A percentile compares a stretch with the other conserved stretches of the same genome.
phyloP scores from a whole-genome alignment of 2,113 vertebrate genomes.

The Bolborhynchus lineola region DNA sequence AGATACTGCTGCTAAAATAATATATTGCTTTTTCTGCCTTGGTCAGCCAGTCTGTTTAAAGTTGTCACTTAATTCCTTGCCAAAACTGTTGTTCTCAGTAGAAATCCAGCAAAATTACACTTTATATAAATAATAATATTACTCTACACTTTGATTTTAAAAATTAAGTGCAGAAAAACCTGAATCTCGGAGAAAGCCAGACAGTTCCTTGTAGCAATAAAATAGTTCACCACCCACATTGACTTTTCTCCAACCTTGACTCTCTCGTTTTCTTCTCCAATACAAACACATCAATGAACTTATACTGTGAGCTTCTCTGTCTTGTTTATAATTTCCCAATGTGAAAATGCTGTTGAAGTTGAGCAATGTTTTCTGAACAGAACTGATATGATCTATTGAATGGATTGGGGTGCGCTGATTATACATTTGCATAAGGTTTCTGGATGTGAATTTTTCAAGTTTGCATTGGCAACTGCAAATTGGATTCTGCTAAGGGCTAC shows the following conservation, averaged over 20 bases:
- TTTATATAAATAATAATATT: conserved; percentile 5
- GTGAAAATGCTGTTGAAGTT: neutral
- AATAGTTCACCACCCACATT: neutral
- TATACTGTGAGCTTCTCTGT: neutral
- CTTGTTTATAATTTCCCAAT: neutral
- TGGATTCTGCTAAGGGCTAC: neutral
- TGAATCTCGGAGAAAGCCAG: neutral
- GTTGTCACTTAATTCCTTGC: conserved; percentile 45
- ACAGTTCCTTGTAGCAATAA: neutral
- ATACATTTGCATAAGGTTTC: neutral
- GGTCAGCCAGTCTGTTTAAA: conserved; percentile 35
- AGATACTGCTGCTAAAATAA: conserved; percentile 54
- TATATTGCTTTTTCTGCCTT: conserved; percentile 20
- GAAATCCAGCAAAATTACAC: neutral
- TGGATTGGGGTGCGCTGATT: neutral
- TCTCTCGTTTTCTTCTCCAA: neutral
- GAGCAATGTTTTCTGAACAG: neutral
- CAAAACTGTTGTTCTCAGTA: conserved; percentile 20
- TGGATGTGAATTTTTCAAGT: neutral
- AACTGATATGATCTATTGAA: neutral
- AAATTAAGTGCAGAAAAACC: neutral
- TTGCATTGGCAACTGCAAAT: neutral
- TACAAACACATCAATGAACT: neutral
- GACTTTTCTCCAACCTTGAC: neutral
- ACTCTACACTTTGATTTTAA: neutral